Base-by-base conservation (phyloP, 92 coral and sea anemone genomes). In the Blastomussa wellsi region DNA sequence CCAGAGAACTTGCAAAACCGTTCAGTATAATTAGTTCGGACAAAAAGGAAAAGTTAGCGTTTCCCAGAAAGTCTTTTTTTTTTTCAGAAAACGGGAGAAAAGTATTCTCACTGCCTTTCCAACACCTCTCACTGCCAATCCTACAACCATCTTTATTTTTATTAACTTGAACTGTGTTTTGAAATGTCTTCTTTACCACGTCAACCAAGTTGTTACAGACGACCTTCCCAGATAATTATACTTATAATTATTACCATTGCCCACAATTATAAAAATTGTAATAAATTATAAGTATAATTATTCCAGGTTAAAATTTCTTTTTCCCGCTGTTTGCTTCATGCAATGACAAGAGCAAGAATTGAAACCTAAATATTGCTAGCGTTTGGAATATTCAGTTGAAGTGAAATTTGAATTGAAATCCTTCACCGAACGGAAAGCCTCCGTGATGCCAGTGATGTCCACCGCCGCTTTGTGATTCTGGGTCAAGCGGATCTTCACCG, bases 401-500 rank as follows among this genome's bases (percentile, higher is more conserved):
- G 92, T 97, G 99, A 86, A 97, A 97, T 91, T 97, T 97, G 91
- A 97, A 97, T 82, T 97, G 96, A 71, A 87, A 96, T 29, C 99
- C 99, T 77, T 97, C 93, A 31, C 97, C 98, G 65, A 95, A 95
- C n/a, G 98, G 98, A 83, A 94, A 94, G n/a, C 99, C 99, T 9
- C 95, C 94, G 0, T 91, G 92, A 62, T 89, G 95, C 91, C 95
- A 91, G n/a, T 89, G 82, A 15, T 82, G 74, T 32, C 98, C 98
- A 32, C 98, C 98, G 3, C 98, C 98, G 52, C 91, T 90, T 70
- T 97, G 99, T 74, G 90, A 91, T 53, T 97, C 98, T 2, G 99
- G 99, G 73, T 97, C 99, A n/a, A 97, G 91, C 1, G 99, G 99
- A 76, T 97, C 99, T 78, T 97, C 99, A 53, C 99, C 99, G 31